Conservation (phyloP, 2,888 invertebrate genomes). For the Geotrupes spiniger region DNA sequence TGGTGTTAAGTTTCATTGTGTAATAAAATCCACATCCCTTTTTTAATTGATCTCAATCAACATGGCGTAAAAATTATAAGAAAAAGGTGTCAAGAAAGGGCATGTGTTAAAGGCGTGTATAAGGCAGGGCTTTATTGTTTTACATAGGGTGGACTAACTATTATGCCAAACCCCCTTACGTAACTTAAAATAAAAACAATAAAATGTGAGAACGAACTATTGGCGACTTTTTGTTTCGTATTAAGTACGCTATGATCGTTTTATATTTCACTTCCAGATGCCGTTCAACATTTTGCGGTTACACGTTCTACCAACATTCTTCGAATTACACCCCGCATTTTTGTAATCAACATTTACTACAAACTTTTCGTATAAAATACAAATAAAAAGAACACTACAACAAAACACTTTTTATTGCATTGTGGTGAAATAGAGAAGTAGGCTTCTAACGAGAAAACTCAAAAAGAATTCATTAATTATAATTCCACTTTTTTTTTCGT, state of each 20-base stretch:
- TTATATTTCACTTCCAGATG: constrained; percentile 32
- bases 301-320: neutral
- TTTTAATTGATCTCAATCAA: constrained; percentile 32
- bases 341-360: constrained; percentile 1
- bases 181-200: constrained; percentile 27
- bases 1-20: constrained; percentile 16
- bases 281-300: constrained; percentile 20
- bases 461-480: too few relatives aligned
- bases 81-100: constrained; percentile 32
- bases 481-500: too few relatives aligned
- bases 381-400: too few relatives aligned
- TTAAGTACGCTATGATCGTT: constrained; percentile 25
- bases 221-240: constrained; percentile 29
- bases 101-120: constrained; percentile 33
- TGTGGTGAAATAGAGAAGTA: too few relatives aligned
- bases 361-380: too few relatives aligned
- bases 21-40: constrained; percentile 31
- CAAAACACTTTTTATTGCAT: too few relatives aligned
- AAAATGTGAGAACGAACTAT: constrained; percentile 27
- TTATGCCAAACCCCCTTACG: constrained; percentile 21
- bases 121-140: constrained; percentile 30
- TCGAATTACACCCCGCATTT: constrained; percentile 1
- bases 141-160: constrained; percentile 27
- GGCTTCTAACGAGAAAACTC: too few relatives aligned
- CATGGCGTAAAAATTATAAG: constrained; percentile 32